Conservation (phyloP, 2,888 invertebrate species). For the Ophonus ardosiacus region DNA sequence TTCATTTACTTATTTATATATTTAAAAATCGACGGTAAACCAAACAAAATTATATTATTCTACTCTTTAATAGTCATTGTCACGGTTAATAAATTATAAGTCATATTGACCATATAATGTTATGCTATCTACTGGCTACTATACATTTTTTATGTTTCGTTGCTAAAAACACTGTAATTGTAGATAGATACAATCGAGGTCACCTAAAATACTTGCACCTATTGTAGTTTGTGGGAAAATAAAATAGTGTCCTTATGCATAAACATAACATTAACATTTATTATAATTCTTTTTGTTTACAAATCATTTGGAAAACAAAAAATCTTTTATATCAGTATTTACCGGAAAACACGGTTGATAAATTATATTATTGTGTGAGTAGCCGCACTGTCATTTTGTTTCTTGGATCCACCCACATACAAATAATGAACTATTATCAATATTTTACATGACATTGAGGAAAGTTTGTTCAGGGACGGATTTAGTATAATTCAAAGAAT, state of each 20-base stretch:
- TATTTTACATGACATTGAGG: slow-evolving; percentile 11
- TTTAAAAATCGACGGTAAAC: too few relatives aligned
- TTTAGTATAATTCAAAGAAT: not conserved
- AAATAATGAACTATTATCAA: slow-evolving; percentile 3
- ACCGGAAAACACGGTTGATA: not conserved
- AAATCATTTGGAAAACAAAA: slow-evolving; percentile 3
- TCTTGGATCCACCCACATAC: slow-evolving; percentile 25
- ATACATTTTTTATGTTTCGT: too few relatives aligned
- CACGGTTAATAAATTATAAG: too few relatives aligned
- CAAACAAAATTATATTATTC: too few relatives aligned
- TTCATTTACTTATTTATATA: too few relatives aligned
- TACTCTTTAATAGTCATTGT: too few relatives aligned
- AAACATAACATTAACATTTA: not conserved
- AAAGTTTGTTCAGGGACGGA: not conserved
- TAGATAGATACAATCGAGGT: not conserved
- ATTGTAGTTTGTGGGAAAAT: slow-evolving; percentile 1
- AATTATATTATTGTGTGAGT: slow-evolving; percentile 47
- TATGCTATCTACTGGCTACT: too few relatives aligned
- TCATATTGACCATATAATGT: too few relatives aligned
- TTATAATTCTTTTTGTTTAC: slow-evolving; percentile 30
- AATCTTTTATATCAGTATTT: not conserved
- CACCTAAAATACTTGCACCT: not conserved
- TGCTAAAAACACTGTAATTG: not conserved
- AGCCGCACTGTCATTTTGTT: slow-evolving; percentile 26
- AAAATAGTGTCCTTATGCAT: not conserved